These are phyloP conservation scores for Papilio polyxenes DNA, from an alignment of 1,140 invertebrate species.

Conservation along the genomic window DNA sequence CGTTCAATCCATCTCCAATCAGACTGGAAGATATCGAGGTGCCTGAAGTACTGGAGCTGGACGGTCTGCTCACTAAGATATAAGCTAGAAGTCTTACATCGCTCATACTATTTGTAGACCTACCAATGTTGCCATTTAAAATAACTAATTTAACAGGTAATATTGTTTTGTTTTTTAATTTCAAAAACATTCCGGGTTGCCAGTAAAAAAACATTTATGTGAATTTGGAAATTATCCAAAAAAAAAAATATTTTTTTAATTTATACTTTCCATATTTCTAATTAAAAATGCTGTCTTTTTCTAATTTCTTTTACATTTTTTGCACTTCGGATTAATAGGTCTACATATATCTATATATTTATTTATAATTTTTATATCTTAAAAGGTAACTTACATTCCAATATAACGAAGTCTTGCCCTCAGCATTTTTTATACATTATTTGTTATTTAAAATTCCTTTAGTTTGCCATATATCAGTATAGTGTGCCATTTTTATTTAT, in stretches of 20 bases:
- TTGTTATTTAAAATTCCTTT: neutral
- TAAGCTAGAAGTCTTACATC: slow-evolving; percentile 55
- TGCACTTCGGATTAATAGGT: neutral
- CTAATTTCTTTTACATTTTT: too few relatives aligned
- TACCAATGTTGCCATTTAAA: neutral
- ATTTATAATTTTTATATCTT: neutral
- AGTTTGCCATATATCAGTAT: slow-evolving; percentile 31
- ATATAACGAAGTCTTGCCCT: slow-evolving; percentile 30
- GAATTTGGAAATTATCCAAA: neutral
- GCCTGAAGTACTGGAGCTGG: slow-evolving; percentile 88
- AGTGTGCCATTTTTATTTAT: slow-evolving; percentile 31
- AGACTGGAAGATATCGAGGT: slow-evolving; percentile 94
- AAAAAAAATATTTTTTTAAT: too few relatives aligned
- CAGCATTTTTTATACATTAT: slow-evolving; percentile 21
- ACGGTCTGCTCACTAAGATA: slow-evolving; percentile 81
- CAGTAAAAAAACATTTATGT: too few relatives aligned
- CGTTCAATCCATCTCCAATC: slow-evolving; percentile 93
- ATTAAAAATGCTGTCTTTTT: neutral
- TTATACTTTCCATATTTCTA: neutral
- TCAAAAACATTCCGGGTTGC: too few relatives aligned
- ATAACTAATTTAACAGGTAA: too few relatives aligned
- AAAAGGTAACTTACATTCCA: slow-evolving; percentile 25
- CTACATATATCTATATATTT: slow-evolving; percentile 11
- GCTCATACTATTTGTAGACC: slow-evolving; percentile 14
- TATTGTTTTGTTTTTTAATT: too few relatives aligned